phyloP scores from a whole-genome alignment of 2,113 vertebrate species.

The Mystacornis crossleyi region DNA sequence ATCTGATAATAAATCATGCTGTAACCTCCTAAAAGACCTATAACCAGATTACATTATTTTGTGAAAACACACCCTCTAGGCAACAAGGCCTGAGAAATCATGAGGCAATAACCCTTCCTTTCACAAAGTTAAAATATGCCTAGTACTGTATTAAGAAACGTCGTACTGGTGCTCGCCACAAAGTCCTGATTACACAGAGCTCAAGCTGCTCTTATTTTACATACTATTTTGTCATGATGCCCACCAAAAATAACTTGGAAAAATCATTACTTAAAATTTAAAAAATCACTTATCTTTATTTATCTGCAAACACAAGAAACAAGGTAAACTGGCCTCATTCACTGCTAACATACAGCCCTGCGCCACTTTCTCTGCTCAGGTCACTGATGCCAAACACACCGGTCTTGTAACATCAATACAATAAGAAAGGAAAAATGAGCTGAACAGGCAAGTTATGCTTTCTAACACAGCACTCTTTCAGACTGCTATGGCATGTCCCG shows the following conservation, averaged over 20 bases:
- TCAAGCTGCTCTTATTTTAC: background rate
- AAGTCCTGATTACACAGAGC: background rate
- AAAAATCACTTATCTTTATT: background rate
- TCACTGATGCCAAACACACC: background rate
- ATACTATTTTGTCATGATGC: background rate
- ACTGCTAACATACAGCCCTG: background rate
- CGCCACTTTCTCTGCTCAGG: background rate
- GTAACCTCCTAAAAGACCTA: background rate
- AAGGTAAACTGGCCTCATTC: background rate
- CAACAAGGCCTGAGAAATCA: background rate
- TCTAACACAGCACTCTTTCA: background rate
- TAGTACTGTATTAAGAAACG: background rate
- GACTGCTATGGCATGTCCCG: accelerated
- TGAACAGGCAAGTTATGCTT: background rate
- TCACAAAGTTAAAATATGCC: background rate
- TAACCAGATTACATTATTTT: background rate
- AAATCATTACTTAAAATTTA: background rate
- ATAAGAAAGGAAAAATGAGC: background rate
- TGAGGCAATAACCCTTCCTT: background rate
- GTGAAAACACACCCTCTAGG: background rate
- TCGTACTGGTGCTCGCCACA: background rate
- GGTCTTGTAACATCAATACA: background rate
- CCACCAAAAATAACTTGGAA: background rate
- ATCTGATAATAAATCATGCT: background rate
- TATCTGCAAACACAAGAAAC: background rate